phyloP scores from a whole-genome alignment of 2,797 vertebrate species.

The Threskiornis aethiopicus region DNA sequence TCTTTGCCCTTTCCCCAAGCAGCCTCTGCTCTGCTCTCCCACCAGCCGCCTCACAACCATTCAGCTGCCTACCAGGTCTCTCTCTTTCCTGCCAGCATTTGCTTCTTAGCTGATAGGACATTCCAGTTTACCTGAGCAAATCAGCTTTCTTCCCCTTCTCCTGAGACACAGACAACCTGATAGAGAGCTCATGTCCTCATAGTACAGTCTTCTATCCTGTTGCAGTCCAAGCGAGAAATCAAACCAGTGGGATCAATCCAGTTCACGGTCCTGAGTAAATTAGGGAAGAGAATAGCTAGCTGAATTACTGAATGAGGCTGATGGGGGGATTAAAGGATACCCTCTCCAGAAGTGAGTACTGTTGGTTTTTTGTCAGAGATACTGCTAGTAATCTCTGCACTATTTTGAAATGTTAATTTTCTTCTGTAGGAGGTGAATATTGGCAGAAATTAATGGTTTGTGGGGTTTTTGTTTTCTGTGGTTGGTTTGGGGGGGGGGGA shows the following conservation, averaged over 20 bases:
- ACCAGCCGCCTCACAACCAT: neutral
- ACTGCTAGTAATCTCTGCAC: neutral
- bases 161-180: neutral
- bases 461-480: neutral
- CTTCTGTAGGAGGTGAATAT: neutral
- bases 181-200: neutral
- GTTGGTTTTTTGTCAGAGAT: neutral
- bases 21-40: neutral
- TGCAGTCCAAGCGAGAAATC: neutral
- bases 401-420: neutral
- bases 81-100: neutral
- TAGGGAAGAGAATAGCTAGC: neutral
- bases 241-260: neutral
- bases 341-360: neutral
- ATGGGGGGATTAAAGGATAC: neutral
- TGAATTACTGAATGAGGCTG: neutral
- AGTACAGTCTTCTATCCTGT: neutral
- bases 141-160: neutral
- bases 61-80: neutral
- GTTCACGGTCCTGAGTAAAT: neutral
- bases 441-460: neutral
- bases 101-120: neutral
- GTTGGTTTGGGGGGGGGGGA: too few relatives aligned
- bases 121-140: neutral
- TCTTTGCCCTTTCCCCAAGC: neutral